Evolutionary conservation across 1,140 invertebrate genomes (phyloP).

Genomic region (Aethina tumida): DNA sequence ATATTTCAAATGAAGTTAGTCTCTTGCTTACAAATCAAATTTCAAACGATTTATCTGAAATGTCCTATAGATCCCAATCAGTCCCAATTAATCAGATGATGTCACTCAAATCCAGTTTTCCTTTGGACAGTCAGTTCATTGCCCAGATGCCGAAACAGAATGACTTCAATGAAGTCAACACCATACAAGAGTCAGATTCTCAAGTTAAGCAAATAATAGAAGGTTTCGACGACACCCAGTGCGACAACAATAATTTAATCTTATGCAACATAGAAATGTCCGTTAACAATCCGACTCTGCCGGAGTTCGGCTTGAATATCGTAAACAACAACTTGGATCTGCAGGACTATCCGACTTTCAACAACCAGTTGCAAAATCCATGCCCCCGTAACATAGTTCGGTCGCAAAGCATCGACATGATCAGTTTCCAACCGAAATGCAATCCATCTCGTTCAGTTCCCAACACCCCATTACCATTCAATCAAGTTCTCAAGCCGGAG

Average conservation of each 20-base stretch:
- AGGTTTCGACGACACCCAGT: constrained; percentile 19
- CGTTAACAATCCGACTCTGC: constrained; percentile 20
- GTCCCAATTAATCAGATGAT: constrained; percentile 61
- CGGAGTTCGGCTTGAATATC: constrained; percentile 41
- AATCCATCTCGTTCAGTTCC: constrained; percentile 49
- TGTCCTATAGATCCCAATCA: constrained; percentile 58
- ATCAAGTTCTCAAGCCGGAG: constrained; percentile 29
- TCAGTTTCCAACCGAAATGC: constrained; percentile 21
- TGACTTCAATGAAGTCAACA: constrained; percentile 21
- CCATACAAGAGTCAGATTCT: constrained; percentile 17
- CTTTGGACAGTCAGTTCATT: constrained; percentile 19
- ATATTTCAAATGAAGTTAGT: constrained; percentile 42
- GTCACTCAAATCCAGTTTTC: constrained; percentile 33
- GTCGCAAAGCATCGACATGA: constrained; percentile 28
- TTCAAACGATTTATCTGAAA: constrained; percentile 26
- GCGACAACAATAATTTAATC: constrained; percentile 27
- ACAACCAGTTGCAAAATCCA: constrained; percentile 6
- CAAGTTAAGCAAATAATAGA: constrained; percentile 23
- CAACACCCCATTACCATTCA: constrained; percentile 47
- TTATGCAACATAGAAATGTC: constrained; percentile 28
- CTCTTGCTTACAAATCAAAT: constrained; percentile 42
- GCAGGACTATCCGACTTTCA: constrained; percentile 35
- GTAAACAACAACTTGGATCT: constrained; percentile 54
- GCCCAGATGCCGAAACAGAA: constrained; percentile 3
- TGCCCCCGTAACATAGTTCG: constrained; percentile 15